These are phyloP conservation scores for Paradoxurus hermaphroditus DNA, from an alignment of 2,113 vertebrate genomes.

Conservation along the genomic window DNA sequence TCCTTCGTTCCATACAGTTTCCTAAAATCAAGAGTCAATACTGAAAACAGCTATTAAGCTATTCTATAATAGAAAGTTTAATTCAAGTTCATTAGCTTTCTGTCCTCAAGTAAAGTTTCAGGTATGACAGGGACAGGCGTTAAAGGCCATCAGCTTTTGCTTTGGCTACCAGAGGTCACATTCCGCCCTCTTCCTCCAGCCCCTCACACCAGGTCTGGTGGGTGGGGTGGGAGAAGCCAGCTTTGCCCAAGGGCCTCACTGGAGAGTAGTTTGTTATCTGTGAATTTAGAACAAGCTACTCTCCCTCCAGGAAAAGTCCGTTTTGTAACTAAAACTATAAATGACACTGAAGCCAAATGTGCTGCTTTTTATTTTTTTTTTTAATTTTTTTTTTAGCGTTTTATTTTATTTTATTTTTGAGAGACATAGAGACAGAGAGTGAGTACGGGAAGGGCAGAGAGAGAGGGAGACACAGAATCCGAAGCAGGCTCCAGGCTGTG, in stretches of 20 bases:
- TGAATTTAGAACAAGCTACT: background rate
- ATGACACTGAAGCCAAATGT: conserved; percentile 35
- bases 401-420: too few relatives aligned
- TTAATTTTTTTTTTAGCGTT: too few relatives aligned
- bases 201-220: background rate
- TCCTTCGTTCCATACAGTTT: background rate
- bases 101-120: conserved; percentile 49
- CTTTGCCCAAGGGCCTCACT: conserved; percentile 42
- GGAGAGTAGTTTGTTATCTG: conserved; percentile 2
- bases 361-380: too few relatives aligned
- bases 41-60: background rate
- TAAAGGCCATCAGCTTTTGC: background rate
- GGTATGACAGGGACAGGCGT: background rate
- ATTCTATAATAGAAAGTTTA: background rate
- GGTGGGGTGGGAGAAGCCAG: background rate
- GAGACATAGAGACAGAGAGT: too few relatives aligned
- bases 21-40: background rate
- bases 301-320: conserved; percentile 11
- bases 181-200: background rate
- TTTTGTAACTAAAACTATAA: conserved; percentile 57
- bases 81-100: conserved; percentile 26
- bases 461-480: too few relatives aligned
- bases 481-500: too few relatives aligned
- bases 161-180: background rate
- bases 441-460: too few relatives aligned